phyloP scores from a whole-genome alignment of 2,113 vertebrate species.

The Nymphicus hollandicus region DNA sequence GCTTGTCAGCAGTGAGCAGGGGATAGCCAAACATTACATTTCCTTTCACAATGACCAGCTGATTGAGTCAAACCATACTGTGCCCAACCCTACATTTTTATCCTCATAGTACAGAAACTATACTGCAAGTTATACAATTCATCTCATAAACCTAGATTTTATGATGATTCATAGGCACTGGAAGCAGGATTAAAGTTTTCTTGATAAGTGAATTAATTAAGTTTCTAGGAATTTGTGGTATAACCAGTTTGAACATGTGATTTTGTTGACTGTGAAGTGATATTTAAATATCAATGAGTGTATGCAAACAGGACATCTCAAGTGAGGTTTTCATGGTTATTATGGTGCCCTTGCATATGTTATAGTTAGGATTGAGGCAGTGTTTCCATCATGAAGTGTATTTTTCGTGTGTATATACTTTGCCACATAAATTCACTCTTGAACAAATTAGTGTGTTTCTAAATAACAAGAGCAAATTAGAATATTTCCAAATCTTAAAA shows the following conservation, averaged over 20 bases:
- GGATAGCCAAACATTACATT: background rate
- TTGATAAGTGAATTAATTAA: constrained; percentile 27
- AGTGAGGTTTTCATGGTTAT: background rate
- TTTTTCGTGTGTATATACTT: background rate
- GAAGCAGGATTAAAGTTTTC: constrained; percentile 10
- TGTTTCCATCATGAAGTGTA: background rate
- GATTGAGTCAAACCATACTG: background rate
- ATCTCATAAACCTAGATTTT: constrained; percentile 21
- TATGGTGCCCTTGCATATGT: background rate
- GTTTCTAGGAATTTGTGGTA: background rate
- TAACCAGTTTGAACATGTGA: background rate
- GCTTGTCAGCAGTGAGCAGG: background rate
- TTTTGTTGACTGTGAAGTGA: background rate
- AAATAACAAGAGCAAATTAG: background rate
- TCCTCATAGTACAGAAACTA: background rate
- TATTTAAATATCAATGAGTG: background rate
- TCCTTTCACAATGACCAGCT: background rate
- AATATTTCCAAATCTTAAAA: background rate
- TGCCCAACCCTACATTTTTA: background rate
- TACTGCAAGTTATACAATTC: background rate
- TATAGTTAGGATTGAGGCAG: background rate
- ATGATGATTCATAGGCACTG: constrained; percentile 22
- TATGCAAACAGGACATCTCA: background rate
- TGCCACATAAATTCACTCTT: background rate
- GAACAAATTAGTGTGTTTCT: background rate